A percentile compares a stretch with the other conserved stretches of the same genome.
These are phyloP conservation scores for Syngnathus acus DNA, from an alignment of 2,797 vertebrate species.

Conservation along the genomic window DNA sequence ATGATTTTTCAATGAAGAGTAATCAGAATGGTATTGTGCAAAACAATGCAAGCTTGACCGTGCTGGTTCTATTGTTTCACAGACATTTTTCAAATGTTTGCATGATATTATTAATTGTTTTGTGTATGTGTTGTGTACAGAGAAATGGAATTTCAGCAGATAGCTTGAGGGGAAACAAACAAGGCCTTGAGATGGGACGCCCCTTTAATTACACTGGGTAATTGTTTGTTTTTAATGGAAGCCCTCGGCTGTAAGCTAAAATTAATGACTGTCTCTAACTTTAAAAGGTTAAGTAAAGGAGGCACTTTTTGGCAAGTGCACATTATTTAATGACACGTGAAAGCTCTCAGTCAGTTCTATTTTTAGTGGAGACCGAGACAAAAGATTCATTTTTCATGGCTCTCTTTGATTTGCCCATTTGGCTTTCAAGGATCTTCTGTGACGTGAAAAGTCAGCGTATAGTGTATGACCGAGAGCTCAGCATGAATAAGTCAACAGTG, in stretches of 20 bases:
- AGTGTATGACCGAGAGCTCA: slow-evolving; percentile 53
- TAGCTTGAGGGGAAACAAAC: not conserved
- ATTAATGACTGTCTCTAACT: slow-evolving; percentile 8
- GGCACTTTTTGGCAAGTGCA: slow-evolving; percentile 12
- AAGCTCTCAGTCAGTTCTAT: slow-evolving; percentile 17
- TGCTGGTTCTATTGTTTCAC: not conserved
- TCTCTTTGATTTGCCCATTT: slow-evolving; percentile 57
- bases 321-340: slow-evolving; percentile 25
- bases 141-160: not conserved
- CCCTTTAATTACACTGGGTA: not conserved
- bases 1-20: not conserved
- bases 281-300: slow-evolving; percentile 1
- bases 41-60: not conserved
- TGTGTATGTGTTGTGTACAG: not conserved
- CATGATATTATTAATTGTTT: not conserved
- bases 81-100: not conserved
- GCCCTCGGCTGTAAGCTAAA: not conserved
- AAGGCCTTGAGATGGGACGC: not conserved
- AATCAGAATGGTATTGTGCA: not conserved
- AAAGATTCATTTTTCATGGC: slow-evolving; percentile 57
- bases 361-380: slow-evolving; percentile 37
- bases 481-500: slow-evolving; percentile 67
- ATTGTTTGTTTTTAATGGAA: slow-evolving; percentile 8
- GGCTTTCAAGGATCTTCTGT: slow-evolving; percentile 49
- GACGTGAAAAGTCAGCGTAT: slow-evolving; percentile 34